Evolutionary conservation across 2,797 vertebrate species (phyloP), one percentile per base, ranked within the genome.

Genomic region (Ctenochaetus hawaiiensis): DNA sequence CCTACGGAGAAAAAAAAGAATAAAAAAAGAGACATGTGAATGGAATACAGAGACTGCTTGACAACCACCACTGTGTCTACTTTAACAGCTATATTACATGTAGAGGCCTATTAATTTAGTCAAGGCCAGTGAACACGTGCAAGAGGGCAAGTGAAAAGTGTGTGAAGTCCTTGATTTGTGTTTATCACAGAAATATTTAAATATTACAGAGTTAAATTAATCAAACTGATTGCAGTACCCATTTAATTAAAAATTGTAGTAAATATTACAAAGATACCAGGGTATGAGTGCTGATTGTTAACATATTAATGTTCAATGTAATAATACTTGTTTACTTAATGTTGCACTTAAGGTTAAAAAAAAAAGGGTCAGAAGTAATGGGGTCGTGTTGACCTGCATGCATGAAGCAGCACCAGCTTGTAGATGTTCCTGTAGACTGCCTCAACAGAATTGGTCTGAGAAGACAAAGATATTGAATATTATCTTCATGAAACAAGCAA

Each of bases 321-420:
- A 34, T 22, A 22, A 37, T 37, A 51, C 6, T 8, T 16, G 12
- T 6, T 0, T 13, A 26, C 13, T 22, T 37, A 62, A 39, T 12
- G 39, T 12, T 62, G 4, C 2, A 41, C 12, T 72, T 59, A 5
- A 4, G 5, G 23, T n/a, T 63, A 16, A 11, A 7, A 23, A 53
- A 20, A 37, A 30, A 8, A 30, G 0, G 20, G 20, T 44, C 2
- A 41, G 11, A 30, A 9, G 8, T 44, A 60, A 14, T 0, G 20
- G 30, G 9, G 14, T 1, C 5, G 6, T 22, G 5, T 63, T 77
- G 87, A 99, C 98, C 98, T 97, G 95, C 93, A 96, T 1, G 97
- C 98, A 68, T 99, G 98, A 75, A 99, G 96, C 75, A 99, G 93
- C 83, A 98, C 94, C 80, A 97, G 93, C 90, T 97, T 96, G 93